A percentile compares a stretch with the other conserved stretches of the same genome.
These are phyloP conservation scores for Daubentonia madagascariensis DNA, from an alignment of 2,113 vertebrate genomes.

Conservation along the genomic window DNA sequence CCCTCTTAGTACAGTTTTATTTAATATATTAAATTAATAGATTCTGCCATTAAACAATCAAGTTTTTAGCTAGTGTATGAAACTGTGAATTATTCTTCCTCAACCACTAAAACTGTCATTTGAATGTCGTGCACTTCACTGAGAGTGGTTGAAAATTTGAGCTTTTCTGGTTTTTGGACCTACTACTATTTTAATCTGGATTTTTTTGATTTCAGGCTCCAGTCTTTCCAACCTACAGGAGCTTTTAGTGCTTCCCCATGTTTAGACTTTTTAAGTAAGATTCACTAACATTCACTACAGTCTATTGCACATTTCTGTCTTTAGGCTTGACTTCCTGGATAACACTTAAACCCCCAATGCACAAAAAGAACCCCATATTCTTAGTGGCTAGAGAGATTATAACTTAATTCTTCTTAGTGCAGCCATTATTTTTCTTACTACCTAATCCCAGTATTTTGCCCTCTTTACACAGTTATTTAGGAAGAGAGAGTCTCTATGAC, in stretches of 20 bases:
- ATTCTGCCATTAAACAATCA: not conserved
- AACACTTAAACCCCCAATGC: not conserved
- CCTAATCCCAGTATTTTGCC: not conserved
- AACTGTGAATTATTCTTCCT: not conserved
- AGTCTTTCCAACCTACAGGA: not conserved
- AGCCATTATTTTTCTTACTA: not conserved
- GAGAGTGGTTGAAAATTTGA: not conserved
- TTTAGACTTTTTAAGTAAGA: not conserved
- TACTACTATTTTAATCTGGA: not conserved
- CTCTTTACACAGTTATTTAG: not conserved
- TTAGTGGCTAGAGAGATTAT: not conserved
- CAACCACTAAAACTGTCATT: not conserved
- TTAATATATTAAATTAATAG: not conserved
- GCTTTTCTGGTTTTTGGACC: not conserved
- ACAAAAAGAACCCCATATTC: not conserved
- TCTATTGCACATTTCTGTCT: not conserved
- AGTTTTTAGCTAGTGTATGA: not conserved
- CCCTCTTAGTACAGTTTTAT: not conserved
- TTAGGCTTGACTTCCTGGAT: not conserved
- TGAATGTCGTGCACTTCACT: not conserved
- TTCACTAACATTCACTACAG: not conserved
- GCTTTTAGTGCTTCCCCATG: not conserved
- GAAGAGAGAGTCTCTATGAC: not conserved
- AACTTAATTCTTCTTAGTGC: not conserved
- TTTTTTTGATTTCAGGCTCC: not conserved